phyloP scores from a whole-genome alignment of 2,113 vertebrate species.

The Pleuronectes platessa region DNA sequence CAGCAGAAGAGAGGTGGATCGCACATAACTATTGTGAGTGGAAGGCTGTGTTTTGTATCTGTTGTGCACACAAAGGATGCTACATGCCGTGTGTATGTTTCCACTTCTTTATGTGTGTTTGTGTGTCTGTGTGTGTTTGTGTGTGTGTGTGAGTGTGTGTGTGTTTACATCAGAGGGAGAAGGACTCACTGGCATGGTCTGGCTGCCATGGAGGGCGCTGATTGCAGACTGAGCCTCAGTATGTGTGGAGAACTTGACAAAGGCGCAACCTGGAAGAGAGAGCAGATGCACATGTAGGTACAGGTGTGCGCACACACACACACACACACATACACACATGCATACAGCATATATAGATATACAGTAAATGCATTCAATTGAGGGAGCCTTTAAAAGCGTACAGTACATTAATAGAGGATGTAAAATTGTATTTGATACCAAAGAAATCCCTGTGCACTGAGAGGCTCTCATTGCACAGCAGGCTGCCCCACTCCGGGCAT shows the following conservation, averaged over 20 bases:
- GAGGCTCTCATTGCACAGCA: conserved; percentile 69
- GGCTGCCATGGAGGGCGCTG: conserved; percentile 96
- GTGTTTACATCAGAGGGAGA: conserved; percentile 3
- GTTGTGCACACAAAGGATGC: conserved; percentile 8
- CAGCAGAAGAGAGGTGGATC: neutral
- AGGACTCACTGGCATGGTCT: conserved; percentile 98
- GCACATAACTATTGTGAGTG: conserved; percentile 8
- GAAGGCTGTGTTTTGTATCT: neutral
- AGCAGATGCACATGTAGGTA: conserved; percentile 37
- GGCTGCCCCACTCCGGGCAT: conserved; percentile 66
- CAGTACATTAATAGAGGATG: conserved; percentile 60
- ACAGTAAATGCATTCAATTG: conserved; percentile 50
- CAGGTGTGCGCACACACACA: conserved; percentile 4
- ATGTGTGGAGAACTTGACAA: conserved; percentile 99
- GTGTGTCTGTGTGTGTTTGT: neutral
- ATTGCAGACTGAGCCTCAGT: conserved; percentile 98
- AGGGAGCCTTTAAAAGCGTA: conserved; percentile 39
- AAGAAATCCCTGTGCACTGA: conserved; percentile 56
- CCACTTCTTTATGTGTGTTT: neutral
- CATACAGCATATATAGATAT: conserved; percentile 22
- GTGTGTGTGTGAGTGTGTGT: neutral
- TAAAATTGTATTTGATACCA: conserved; percentile 62
- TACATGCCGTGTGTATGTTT: neutral
- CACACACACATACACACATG: conserved; percentile 16
- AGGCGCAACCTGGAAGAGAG: conserved; percentile 92